These are phyloP conservation scores for Carduelis carduelis DNA, from an alignment of 2,797 vertebrate genomes.

Conservation along the genomic window DNA sequence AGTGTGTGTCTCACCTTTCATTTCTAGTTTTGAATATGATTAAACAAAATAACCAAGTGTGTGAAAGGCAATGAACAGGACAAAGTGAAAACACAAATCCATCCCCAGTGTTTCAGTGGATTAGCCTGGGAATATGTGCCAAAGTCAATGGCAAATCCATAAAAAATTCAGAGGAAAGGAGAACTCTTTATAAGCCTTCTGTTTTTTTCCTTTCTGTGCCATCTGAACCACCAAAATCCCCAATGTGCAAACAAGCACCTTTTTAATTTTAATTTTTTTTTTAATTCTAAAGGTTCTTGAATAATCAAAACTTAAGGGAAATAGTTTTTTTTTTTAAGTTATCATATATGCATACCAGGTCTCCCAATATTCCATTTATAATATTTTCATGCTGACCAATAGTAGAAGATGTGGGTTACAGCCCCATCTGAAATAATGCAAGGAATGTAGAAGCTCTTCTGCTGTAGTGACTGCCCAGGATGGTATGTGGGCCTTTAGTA, in stretches of 20 bases:
- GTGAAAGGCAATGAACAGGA: not conserved
- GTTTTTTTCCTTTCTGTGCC: not conserved
- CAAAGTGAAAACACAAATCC: not conserved
- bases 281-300: not conserved
- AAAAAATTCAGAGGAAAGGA: not conserved
- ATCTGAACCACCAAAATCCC: not conserved
- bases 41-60: not conserved
- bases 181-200: not conserved
- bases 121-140: not conserved
- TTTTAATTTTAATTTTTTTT: not conserved
- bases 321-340: not conserved
- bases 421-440: not conserved
- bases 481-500: not conserved
- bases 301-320: not conserved
- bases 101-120: not conserved
- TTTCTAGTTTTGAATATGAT: not conserved
- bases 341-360: not conserved
- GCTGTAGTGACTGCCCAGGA: not conserved
- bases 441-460: not conserved
- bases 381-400: not conserved
- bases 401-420: not conserved
- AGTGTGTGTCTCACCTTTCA: not conserved
- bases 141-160: not conserved
- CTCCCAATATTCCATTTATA: not conserved
- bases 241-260: not conserved